Evolutionary conservation across 2,888 invertebrate genomes (phyloP), one percentile per base, ranked within the genome.

Genomic region (Eumerus sabulonum): DNA sequence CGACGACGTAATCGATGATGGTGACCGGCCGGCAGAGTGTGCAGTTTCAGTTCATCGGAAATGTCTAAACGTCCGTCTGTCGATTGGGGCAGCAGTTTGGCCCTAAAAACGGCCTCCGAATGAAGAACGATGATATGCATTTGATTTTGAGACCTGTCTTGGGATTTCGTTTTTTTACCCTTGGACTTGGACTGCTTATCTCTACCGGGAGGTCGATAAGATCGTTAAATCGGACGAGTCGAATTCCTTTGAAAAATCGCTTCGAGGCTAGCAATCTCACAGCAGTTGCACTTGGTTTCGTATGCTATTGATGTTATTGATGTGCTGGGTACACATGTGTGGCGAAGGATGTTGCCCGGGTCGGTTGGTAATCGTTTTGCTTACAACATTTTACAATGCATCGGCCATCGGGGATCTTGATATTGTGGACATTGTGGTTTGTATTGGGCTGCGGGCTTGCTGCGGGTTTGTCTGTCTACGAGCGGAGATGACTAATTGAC

Each of bases 191-290:
- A 60, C 76, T 57, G 66, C 67, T 79, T 79, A 79, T 79, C 27
- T 27, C 79, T 79, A 79, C 79, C 63, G 79, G 79, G 79, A 73
- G 79, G 79, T 79, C 79, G 79, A 79, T 79, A 79, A 79, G 68
- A 79, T 79, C 79, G 59, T 63, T 74, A 70, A 79, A 74, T 60
- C 42, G 17, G 60, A 50, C 48, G 67, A 48, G 44, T 17, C 19
- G 42, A 79, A 79, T 79, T 79, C 79, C 51, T 68, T 79, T 66
- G 68, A 79, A 79, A 79, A 56, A 74, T 51, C 73, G 79, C 79
- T 68, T 60, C 74, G 74, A 74, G 68, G 79, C 74, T 70, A 70
- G 27, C 27, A 27, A 27, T 27, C 27, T 79, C 73, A 74, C 60
- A 73, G 45, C 59, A 68, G 57, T 77, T 71, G 27, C 27, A 27